Evolutionary conservation across 2,888 invertebrate genomes (phyloP).

Genomic region (Hydrotaea cyrtoneurina): DNA sequence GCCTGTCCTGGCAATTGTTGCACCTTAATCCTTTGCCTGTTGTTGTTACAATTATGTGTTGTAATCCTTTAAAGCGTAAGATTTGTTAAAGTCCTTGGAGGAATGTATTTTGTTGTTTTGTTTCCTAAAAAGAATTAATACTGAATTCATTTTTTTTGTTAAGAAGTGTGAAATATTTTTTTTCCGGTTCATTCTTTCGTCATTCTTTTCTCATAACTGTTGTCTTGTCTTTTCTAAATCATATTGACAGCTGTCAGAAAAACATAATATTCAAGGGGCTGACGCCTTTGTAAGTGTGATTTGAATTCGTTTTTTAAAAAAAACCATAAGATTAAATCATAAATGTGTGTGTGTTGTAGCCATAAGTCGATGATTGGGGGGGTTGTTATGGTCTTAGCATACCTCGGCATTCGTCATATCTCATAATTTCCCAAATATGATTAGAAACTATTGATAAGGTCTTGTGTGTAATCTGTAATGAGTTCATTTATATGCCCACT

Average conservation of each 20-base stretch:
- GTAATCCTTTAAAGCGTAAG: slow-evolving; percentile 30
- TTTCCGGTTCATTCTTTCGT: slow-evolving; percentile 29
- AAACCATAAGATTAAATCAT: slow-evolving; percentile 24
- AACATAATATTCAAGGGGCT: background rate
- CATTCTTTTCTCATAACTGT: slow-evolving; percentile 1
- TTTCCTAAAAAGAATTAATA: background rate
- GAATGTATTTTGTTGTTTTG: background rate
- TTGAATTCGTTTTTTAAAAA: background rate
- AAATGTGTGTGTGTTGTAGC: background rate
- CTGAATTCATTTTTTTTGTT: background rate
- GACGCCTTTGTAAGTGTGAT: too few relatives aligned
- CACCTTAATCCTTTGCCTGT: slow-evolving; percentile 1
- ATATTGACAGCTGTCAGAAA: slow-evolving; percentile 39
- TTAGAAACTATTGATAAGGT: slow-evolving; percentile 8
- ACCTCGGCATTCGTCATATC: too few relatives aligned
- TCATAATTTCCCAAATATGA: background rate
- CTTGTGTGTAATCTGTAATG: background rate
- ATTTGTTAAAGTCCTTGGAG: background rate
- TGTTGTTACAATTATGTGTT: slow-evolving; percentile 16
- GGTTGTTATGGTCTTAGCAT: background rate
- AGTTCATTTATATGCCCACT: background rate
- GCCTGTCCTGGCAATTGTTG: background rate
- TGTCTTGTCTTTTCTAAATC: slow-evolving; percentile 33
- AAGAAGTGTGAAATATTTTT: slow-evolving; percentile 12
- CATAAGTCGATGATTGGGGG: slow-evolving; percentile 34